phyloP scores from a whole-genome alignment of 2,888 invertebrate species.

The Lasioglossum calceatum region DNA sequence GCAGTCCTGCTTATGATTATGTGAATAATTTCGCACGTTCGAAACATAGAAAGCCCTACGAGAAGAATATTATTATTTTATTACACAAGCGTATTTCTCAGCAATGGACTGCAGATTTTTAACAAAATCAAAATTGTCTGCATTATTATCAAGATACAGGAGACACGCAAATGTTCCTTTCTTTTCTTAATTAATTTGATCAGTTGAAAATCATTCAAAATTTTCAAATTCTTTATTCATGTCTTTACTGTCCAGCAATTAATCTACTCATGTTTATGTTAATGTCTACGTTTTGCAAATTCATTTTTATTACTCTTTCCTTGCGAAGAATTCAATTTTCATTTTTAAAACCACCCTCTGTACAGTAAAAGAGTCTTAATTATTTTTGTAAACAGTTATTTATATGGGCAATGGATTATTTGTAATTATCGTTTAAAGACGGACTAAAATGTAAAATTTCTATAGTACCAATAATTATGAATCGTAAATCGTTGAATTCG shows the following conservation, averaged over 20 bases:
- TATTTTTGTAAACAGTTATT: not conserved
- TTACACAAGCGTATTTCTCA: not conserved
- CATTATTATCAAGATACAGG: not conserved
- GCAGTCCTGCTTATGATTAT: not conserved
- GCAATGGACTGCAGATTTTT: too few species aligned
- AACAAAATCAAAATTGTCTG: not conserved
- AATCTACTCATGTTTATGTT: not conserved
- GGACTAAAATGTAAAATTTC: not conserved
- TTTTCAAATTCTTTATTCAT: too few species aligned
- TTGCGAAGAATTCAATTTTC: too few species aligned
- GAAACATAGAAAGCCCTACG: not conserved
- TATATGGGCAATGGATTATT: not conserved
- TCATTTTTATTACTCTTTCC: not conserved
- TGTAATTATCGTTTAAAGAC: not conserved
- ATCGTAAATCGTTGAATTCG: not conserved
- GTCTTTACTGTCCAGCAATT: not conserved
- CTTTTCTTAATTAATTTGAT: not conserved
- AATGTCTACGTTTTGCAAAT: not conserved
- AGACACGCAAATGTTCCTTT: not conserved
- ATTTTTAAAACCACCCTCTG: not conserved
- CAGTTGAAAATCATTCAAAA: not conserved
- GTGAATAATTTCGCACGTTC: not conserved
- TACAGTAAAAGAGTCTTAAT: not conserved
- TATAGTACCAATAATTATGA: not conserved
- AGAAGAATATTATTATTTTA: not conserved